phyloP scores from a whole-genome alignment of 2,888 invertebrate species.

The Neoitamus cyanurus region DNA sequence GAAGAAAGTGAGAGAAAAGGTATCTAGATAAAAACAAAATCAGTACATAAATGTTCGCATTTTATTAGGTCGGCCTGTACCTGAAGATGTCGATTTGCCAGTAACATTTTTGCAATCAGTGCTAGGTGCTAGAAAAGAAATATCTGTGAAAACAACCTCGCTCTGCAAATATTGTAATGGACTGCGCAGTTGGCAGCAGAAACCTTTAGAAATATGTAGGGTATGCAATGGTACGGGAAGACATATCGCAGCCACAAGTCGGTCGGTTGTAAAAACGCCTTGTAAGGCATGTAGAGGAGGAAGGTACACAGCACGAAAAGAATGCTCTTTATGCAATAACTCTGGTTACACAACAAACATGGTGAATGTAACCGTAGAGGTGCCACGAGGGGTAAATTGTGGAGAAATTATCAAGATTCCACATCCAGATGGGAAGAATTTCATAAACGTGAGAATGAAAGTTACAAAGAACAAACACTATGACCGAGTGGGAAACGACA shows the following conservation, averaged over 20 bases:
- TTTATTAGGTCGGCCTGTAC: neutral
- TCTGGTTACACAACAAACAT: neutral
- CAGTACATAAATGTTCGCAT: neutral
- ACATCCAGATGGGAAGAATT: slow-evolving; percentile 60
- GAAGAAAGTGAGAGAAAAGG: neutral
- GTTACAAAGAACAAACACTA: slow-evolving; percentile 60
- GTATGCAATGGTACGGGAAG: slow-evolving; percentile 63
- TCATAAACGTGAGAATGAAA: slow-evolving; percentile 57
- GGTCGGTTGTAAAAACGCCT: slow-evolving; percentile 54
- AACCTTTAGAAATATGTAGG: slow-evolving; percentile 59
- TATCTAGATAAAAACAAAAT: neutral
- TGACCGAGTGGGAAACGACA: slow-evolving; percentile 60
- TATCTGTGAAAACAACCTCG: slow-evolving; percentile 57
- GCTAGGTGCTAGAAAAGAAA: slow-evolving; percentile 59
- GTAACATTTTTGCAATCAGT: slow-evolving; percentile 61
- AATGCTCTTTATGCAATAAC: slow-evolving; percentile 61
- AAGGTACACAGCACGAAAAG: slow-evolving; percentile 59
- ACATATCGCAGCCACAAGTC: slow-evolving; percentile 56
- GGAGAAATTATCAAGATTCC: slow-evolving; percentile 59
- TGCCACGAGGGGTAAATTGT: slow-evolving; percentile 59
- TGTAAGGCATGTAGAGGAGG: slow-evolving; percentile 61
- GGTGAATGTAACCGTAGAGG: slow-evolving; percentile 47
- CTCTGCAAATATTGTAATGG: slow-evolving; percentile 62
- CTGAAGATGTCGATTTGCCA: slow-evolving; percentile 56
- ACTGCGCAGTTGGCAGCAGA: slow-evolving; percentile 57